Base-by-base conservation (phyloP, 2,888 invertebrate species). In the Drosophila subquinaria region DNA sequence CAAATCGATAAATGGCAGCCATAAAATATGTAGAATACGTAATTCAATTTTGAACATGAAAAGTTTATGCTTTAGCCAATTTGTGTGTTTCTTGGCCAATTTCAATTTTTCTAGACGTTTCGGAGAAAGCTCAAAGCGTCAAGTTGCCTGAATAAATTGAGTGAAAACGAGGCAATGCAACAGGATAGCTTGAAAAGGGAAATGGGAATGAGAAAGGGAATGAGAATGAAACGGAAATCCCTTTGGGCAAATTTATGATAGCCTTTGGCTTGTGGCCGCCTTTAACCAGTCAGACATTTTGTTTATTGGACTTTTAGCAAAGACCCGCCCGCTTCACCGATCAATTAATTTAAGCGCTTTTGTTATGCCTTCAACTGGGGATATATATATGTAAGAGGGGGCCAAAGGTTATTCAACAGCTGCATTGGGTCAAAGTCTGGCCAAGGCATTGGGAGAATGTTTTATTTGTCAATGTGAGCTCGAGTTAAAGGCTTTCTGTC, bases 331-430 rank as follows among this genome's bases (percentile, higher is more conserved):
- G 65, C 56, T 63, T 62, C 62, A 43, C 51, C 73, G 73, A 82
- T 80, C 84, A 87, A 85, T 85, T 87, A 85, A 87, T 82, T 82
- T 73, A 76, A 87, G 69, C 75, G 69, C 67, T 60, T 75, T 72
- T 72, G 55, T 60, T 66, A 17, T 36, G 40, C 10, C 47, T 36
- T 38, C 27, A 30, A 62, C 33, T 2, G 17, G 33, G 33, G n/a
- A 38, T 15, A n/a, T 23, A 38, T 11, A 35, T 17, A 6, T 10
- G 65, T 30, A 8, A 8, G n/a, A 6, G 35, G 13, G 40, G 30
- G 2, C 10, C 17, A 23, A 48, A 27, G 45, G 23, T 35, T 30
- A 43, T 27, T 36, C 59, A 27, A 23, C 45, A 27, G 51, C 6
- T 40, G 30, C 35, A 50, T 27, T 56, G 57, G 66, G 70, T 38